These are phyloP conservation scores for Limanda limanda DNA, from an alignment of 2,113 vertebrate genomes.

Conservation along the genomic window DNA sequence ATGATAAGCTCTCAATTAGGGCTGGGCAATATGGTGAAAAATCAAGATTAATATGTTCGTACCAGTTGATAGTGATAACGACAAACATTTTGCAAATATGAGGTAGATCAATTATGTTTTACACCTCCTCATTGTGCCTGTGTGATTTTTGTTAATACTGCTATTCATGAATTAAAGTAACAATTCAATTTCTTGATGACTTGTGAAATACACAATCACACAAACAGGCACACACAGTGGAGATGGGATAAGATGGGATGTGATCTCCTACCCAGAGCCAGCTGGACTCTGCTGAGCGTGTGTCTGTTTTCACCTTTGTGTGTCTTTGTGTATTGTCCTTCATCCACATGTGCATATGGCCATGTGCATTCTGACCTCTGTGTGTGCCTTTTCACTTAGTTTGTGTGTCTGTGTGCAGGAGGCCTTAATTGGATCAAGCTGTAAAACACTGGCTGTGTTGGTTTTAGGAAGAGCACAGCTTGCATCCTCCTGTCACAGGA, in stretches of 20 bases:
- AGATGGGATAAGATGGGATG: slow-evolving; percentile 17
- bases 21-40: no score
- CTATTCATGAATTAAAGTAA: no score
- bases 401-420: slow-evolving; percentile 23
- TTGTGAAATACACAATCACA: not conserved
- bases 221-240: not conserved
- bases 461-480: slow-evolving; percentile 66
- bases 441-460: slow-evolving; percentile 58
- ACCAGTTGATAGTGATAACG: no score
- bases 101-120: no score
- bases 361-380: slow-evolving; percentile 20
- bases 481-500: slow-evolving; percentile 66
- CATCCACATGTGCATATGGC: no score
- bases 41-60: no score
- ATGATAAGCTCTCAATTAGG: not conserved
- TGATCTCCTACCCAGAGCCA: slow-evolving; percentile 44
- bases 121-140: no score
- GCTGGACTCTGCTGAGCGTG: slow-evolving; percentile 30
- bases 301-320: slow-evolving; percentile 34
- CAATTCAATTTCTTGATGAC: not conserved
- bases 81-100: no score
- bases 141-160: no score
- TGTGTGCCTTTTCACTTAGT: slow-evolving; percentile 2
- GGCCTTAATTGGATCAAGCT: slow-evolving; percentile 66
- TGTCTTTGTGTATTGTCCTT: not conserved